Conservation (phyloP, 2,113 vertebrate genomes). For the Hydrochoerus hydrochaeris region DNA sequence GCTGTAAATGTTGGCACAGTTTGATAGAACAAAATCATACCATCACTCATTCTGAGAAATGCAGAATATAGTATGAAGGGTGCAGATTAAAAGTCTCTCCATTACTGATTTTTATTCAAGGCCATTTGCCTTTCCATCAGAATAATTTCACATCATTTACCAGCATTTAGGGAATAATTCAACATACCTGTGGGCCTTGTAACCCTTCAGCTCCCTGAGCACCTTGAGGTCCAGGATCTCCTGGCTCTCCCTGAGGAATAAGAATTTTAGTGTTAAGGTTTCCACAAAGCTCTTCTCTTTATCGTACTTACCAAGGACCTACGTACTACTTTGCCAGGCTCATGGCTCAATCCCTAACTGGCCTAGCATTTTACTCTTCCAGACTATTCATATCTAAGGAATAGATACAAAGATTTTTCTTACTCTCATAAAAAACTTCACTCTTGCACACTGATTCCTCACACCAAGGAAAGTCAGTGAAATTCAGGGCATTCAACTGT, state of each 20-base stretch:
- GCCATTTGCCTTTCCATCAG: not conserved
- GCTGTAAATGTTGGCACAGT: not conserved
- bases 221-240: constrained; percentile 60
- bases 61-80: not conserved
- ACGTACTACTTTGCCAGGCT: not conserved
- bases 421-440: not conserved
- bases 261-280: constrained; percentile 16
- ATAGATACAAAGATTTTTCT: not conserved
- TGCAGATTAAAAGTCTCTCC: not conserved
- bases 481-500: not conserved
- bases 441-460: not conserved
- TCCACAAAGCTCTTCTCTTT: not conserved
- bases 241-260: constrained; percentile 47
- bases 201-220: constrained; percentile 53
- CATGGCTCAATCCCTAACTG: not conserved
- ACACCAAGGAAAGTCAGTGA: not conserved
- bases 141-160: not conserved
- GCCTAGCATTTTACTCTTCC: not conserved
- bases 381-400: not conserved
- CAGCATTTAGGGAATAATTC: not conserved
- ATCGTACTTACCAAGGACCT: not conserved
- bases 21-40: not conserved
- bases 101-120: not conserved
- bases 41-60: not conserved
- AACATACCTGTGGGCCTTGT: constrained; percentile 78